phyloP scores from a whole-genome alignment of 2,888 invertebrate species.

The Caenorhabditis sp. region DNA sequence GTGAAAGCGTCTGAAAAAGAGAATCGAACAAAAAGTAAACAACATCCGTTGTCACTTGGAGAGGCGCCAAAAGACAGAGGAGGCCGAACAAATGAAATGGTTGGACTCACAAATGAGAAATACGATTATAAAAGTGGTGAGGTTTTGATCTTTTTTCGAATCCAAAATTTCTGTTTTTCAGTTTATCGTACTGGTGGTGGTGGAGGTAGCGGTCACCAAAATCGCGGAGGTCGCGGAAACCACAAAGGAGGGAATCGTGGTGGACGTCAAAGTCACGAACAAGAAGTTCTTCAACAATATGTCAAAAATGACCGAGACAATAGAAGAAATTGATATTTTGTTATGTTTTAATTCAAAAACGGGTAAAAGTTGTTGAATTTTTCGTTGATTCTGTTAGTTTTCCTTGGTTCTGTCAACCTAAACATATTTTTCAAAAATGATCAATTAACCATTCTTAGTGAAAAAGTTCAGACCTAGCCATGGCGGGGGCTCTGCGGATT shows the following conservation, averaged over 20 bases:
- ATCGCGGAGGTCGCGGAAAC: not conserved
- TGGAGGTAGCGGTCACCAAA: not conserved
- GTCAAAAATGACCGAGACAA: not conserved
- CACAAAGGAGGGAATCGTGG: not conserved
- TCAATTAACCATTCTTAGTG: too few relatives aligned
- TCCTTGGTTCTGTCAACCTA: too few relatives aligned
- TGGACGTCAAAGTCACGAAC: conserved; percentile 6
- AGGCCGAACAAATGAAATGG: conserved; percentile 40
- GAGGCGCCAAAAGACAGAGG: conserved; percentile 47
- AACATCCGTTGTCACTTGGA: conserved; percentile 33
- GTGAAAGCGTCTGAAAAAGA: conserved; percentile 32
- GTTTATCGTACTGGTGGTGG: not conserved
- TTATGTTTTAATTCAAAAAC: not conserved
- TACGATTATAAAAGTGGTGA: not conserved
- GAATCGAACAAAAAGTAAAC: conserved; percentile 23
- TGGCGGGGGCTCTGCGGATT: not conserved
- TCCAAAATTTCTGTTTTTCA: not conserved
- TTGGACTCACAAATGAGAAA: conserved; percentile 9
- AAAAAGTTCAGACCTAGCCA: not conserved
- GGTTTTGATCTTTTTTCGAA: not conserved
- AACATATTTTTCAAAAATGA: too few relatives aligned
- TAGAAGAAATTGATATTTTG: not conserved
- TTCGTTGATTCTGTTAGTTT: too few relatives aligned
- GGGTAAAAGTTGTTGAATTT: not conserved
- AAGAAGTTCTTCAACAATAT: conserved; percentile 4